Conservation (phyloP, 2,797 vertebrate species). For the Petrocephalus sullivani region DNA sequence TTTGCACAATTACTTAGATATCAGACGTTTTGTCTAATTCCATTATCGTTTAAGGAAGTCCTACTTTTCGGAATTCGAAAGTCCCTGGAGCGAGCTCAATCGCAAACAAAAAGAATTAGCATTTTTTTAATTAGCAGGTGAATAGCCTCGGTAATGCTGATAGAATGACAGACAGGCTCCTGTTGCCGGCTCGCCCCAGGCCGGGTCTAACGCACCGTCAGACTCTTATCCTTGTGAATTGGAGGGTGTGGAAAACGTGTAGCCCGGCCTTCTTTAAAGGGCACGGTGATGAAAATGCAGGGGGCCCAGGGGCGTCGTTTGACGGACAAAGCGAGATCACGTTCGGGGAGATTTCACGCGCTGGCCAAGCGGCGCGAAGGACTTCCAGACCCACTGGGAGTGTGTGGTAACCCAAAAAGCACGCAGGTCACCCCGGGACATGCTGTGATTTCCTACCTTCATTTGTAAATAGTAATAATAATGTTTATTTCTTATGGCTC, state of each 20-base stretch:
- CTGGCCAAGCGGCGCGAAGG: not conserved
- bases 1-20: not conserved
- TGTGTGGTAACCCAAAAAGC: not conserved
- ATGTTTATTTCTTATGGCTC: not conserved
- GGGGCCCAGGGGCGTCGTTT: not conserved
- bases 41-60: slow-evolving; percentile 7
- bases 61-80: not conserved
- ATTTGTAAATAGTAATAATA: not conserved
- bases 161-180: not conserved
- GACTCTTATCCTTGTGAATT: not conserved
- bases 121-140: not conserved
- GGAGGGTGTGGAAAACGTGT: not conserved
- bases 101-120: not conserved
- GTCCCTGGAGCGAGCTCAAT: slow-evolving; percentile 2
- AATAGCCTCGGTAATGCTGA: not conserved
- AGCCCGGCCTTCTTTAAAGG: not conserved
- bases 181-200: not conserved
- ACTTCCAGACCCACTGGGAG: not conserved
- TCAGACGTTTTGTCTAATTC: not conserved
- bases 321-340: not conserved
- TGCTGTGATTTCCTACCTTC: not conserved
- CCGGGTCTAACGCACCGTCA: not conserved
- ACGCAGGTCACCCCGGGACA: not conserved
- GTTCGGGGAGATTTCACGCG: not conserved
- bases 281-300: not conserved